Base-by-base conservation (phyloP, 2,113 vertebrate genomes). In the Urocitellus parryii region DNA sequence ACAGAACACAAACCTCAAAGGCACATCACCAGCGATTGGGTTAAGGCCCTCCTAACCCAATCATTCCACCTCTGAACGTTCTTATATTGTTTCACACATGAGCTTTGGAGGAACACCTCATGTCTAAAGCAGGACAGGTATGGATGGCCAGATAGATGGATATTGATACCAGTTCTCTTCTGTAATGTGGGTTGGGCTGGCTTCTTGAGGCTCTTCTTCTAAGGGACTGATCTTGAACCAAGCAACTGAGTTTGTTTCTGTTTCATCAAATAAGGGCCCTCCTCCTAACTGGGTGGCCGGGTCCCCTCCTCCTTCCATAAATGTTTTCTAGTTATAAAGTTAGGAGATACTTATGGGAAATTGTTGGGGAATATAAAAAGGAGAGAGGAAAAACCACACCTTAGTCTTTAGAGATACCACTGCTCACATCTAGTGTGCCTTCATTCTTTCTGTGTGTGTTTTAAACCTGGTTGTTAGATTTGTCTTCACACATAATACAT, bases 401-500 rank as follows among this genome's bases (percentile, higher is more conserved):
- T 17, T 68, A 53, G n/a, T 39, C 22, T 56, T 73, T 45, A 82
- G 48, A 97, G 97, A 96, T 63, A 83, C 39, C 25, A 86, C 82
- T 79, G 68, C 76, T 93, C 91, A 89, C 51, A 91, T 42, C 70
- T 77, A 87, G 32, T 86, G 89, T 92, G 42, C 2, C n/a, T 53
- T n/a, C 27, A 56, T 87, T 88, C n/a, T 34, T 85, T 95, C 73
- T 48, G 39, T 88, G 37, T 90, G 24, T 65, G 10, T 42, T 95
- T 94, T 89, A 83, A 97, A 91, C 79, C 86, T 94, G 58, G 63
- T 91, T 95, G 76, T 96, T 96, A 88, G 14, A 37, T 88, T 74
- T 77, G 65, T 95, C 76, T 89, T 68, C 95, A 78, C 32, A 42
- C 51, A 90, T 87, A 89, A 89, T 67, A 83, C 70, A 89, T 42